These are phyloP conservation scores for Torymus tubicola DNA, from an alignment of 2,888 invertebrate species.

Conservation along the genomic window DNA sequence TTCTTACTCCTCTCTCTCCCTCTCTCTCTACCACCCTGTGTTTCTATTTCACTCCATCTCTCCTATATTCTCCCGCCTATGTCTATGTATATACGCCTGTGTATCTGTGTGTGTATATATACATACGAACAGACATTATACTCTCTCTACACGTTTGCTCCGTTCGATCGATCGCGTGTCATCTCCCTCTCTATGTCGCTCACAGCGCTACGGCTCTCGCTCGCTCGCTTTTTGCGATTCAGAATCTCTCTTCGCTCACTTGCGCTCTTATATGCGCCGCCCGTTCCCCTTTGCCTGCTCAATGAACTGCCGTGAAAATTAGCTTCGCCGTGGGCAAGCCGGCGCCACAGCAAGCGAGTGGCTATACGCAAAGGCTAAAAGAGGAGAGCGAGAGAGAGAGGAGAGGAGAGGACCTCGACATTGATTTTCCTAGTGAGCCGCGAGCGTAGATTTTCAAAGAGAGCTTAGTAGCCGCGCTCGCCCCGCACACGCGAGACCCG, in stretches of 20 bases:
- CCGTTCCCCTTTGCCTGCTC: constrained; percentile 15
- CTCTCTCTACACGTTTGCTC: neutral
- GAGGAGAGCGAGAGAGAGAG: too few relatives aligned
- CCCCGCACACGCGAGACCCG: neutral
- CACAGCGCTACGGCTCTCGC: neutral
- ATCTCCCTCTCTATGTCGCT: neutral
- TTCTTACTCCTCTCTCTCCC: neutral
- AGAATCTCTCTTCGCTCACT: constrained; percentile 4
- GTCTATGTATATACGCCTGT: neutral
- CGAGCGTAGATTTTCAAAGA: constrained; percentile 19
- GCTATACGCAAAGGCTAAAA: too few relatives aligned
- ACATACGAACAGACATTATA: constrained; percentile 7
- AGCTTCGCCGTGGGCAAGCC: neutral
- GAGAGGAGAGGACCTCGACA: neutral
- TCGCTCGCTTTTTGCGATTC: constrained; percentile 16
- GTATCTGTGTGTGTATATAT: neutral
- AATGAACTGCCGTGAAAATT: constrained; percentile 26
- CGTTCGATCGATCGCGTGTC: constrained; percentile 29
- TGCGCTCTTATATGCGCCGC: neutral
- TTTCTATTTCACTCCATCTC: constrained; percentile 31
- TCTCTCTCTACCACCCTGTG: neutral
- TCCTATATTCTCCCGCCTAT: neutral
- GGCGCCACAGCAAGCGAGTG: too few relatives aligned
- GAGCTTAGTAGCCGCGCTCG: constrained; percentile 1
- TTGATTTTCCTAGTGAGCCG: constrained; percentile 19